These are phyloP conservation scores for Erpobdella octoculata DNA, from an alignment of 2,888 invertebrate species.

Conservation along the genomic window DNA sequence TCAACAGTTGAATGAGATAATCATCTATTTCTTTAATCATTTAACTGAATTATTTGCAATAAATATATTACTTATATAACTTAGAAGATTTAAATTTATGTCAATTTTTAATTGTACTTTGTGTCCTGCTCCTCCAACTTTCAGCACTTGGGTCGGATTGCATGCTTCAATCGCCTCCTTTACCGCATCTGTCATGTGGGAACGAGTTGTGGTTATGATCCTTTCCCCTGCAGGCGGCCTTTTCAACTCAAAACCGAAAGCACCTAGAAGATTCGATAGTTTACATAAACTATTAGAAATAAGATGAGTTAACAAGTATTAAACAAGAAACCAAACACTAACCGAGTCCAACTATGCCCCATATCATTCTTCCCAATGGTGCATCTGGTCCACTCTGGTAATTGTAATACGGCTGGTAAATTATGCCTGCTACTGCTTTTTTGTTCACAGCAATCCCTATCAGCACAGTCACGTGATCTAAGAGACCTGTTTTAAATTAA, in stretches of 20 bases:
- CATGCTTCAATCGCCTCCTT: slow-evolving; percentile 75
- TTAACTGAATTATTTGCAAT: too few relatives aligned
- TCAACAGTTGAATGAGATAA: not conserved
- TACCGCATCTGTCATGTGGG: slow-evolving; percentile 76
- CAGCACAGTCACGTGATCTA: slow-evolving; percentile 94
- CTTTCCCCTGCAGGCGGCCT: slow-evolving; percentile 58
- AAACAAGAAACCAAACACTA: slow-evolving; percentile 18
- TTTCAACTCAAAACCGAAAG: slow-evolving; percentile 42
- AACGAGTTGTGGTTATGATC: slow-evolving; percentile 84
- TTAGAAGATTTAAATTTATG: not conserved
- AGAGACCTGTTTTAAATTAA: slow-evolving; percentile 59
- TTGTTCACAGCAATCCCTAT: slow-evolving; percentile 86
- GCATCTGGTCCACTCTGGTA: slow-evolving; percentile 50
- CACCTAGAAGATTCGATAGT: slow-evolving; percentile 39
- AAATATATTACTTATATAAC: not conserved
- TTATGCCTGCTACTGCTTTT: slow-evolving; percentile 83
- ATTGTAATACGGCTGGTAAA: slow-evolving; percentile 90
- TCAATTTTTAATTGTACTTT: slow-evolving; percentile 65
- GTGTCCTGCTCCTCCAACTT: slow-evolving; percentile 91
- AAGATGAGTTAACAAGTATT: not conserved
- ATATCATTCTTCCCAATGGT: slow-evolving; percentile 75
- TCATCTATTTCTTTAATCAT: too few relatives aligned
- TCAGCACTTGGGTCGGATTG: slow-evolving; percentile 68
- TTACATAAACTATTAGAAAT: not conserved
- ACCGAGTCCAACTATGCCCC: slow-evolving; percentile 79